Evolutionary conservation across 2,888 invertebrate genomes (phyloP).

Genomic region (Lasioglossum villosulum): DNA sequence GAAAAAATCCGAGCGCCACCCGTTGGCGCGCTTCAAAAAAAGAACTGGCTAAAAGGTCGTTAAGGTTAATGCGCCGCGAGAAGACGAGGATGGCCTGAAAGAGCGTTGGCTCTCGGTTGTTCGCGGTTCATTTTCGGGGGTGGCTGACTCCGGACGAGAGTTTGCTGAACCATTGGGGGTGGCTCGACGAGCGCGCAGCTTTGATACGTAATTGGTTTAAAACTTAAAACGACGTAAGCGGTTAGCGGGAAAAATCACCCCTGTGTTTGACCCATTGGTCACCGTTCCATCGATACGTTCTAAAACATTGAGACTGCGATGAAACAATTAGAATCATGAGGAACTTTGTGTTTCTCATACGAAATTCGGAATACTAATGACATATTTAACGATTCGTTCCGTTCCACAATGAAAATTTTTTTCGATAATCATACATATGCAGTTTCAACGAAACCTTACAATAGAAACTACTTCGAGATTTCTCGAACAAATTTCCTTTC

Average conservation of each 20-base stretch:
- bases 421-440: neutral
- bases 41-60: constrained; percentile 80
- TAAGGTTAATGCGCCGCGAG: constrained; percentile 80
- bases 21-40: constrained; percentile 54
- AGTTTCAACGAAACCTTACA: neutral
- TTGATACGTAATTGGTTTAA: too few relatives aligned
- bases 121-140: constrained; percentile 60
- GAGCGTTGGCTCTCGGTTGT: constrained; percentile 51
- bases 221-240: too few relatives aligned
- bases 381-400: neutral
- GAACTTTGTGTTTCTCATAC: neutral
- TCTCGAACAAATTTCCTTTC: neutral
- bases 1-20: constrained; percentile 66
- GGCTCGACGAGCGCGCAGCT: too few relatives aligned
- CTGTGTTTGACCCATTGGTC: too few relatives aligned
- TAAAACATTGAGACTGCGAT: too few relatives aligned
- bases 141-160: neutral
- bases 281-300: too few relatives aligned
- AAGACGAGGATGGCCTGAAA: constrained; percentile 52
- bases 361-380: neutral
- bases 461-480: neutral
- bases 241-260: too few relatives aligned
- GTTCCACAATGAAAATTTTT: neutral
- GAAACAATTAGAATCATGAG: neutral
- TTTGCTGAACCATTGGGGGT: too few relatives aligned